phyloP scores from a whole-genome alignment of 2,113 vertebrate species.

The Struthidea cinerea region DNA sequence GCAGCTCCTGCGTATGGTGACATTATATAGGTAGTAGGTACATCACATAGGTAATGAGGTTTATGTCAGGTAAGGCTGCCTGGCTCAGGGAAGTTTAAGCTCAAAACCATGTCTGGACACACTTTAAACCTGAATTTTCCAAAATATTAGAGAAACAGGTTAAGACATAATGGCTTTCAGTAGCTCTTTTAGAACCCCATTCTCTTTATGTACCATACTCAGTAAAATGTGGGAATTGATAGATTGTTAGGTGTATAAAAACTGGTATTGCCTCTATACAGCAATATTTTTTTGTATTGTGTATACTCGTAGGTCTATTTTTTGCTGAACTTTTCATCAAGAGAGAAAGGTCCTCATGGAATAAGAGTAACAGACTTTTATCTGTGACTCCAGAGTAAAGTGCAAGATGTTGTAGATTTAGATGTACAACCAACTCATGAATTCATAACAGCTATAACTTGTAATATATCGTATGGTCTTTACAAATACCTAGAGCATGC shows the following conservation, averaged over 20 bases:
- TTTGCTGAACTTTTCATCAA: neutral
- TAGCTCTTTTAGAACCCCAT: neutral
- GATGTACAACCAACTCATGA: neutral
- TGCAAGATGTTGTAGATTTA: neutral
- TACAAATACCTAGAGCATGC: neutral
- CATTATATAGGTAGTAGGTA: neutral
- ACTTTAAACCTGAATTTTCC: neutral
- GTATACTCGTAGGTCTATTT: neutral
- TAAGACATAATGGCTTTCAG: neutral
- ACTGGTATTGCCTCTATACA: neutral
- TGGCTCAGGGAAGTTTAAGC: neutral
- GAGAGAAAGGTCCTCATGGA: neutral
- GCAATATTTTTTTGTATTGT: neutral
- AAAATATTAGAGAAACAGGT: neutral
- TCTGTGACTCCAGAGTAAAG: neutral
- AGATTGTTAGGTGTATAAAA: neutral
- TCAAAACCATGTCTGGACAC: neutral
- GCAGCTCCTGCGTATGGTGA: neutral
- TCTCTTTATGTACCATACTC: neutral
- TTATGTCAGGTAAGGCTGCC: neutral
- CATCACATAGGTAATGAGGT: neutral
- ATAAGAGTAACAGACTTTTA: neutral
- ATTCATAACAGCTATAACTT: neutral
- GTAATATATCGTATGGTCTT: neutral
- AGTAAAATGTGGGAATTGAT: neutral